A percentile compares a stretch with the other conserved stretches of the same genome.
Conservation (phyloP, 2,797 vertebrate species). For the Lithobates sylvaticus region DNA sequence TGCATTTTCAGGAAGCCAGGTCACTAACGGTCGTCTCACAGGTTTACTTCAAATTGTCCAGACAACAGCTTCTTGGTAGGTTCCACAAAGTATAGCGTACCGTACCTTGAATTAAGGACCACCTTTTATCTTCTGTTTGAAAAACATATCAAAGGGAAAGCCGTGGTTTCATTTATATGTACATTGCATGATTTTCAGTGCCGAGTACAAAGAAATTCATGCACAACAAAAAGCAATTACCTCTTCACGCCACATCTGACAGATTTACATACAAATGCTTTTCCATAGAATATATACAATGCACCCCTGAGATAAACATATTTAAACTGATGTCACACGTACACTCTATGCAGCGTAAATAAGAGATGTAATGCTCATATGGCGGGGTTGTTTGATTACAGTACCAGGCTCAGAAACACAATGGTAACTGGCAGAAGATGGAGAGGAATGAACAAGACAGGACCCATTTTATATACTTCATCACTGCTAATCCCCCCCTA, state of each 20-base stretch:
- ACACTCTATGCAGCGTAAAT: too few relatives aligned
- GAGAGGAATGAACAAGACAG: too few relatives aligned
- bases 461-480: too few relatives aligned
- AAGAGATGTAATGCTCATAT: too few relatives aligned
- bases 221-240: conserved; percentile 41
- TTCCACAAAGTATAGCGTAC: background rate
- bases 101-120: background rate
- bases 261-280: conserved; percentile 44
- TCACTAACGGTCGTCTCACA: too few relatives aligned
- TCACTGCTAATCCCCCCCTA: too few relatives aligned
- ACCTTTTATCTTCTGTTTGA: background rate
- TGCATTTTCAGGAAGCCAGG: too few relatives aligned
- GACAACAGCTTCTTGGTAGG: too few relatives aligned
- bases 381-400: too few relatives aligned
- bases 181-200: conserved; percentile 16
- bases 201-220: background rate
- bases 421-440: too few relatives aligned
- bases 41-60: too few relatives aligned
- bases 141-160: conserved; percentile 2
- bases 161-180: conserved; percentile 19
- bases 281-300: background rate
- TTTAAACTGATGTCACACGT: background rate
- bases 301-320: background rate
- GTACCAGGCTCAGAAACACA: too few relatives aligned
- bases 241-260: conserved; percentile 1